Evolutionary conservation across 2,113 vertebrate genomes (phyloP), one percentile per base, ranked within the genome.

Genomic region (Centropus bengalensis): DNA sequence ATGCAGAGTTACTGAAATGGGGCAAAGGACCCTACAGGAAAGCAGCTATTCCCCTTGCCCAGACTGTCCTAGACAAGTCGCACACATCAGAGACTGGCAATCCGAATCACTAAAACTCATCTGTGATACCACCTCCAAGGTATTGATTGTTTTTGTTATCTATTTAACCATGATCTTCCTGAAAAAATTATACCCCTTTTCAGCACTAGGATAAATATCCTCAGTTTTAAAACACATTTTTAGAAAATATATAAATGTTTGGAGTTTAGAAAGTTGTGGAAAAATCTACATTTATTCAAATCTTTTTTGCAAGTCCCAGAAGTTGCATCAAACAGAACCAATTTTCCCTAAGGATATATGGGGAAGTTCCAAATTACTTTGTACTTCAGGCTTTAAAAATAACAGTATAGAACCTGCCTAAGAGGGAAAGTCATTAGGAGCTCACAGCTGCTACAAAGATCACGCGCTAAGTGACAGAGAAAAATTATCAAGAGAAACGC

Each of bases 391-490:
- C 84, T 96, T 97, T 82, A 89, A 96, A 96, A 94, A 93, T 86
- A 94, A 95, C 94, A 94, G 79, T 71, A 96, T 15, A 83, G 81
- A 83, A 90, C 74, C 83, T 89, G 94, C 89, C 94, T 96, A 96
- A 97, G 95, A 96, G 96, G 85, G 86, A 96, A 97, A 97, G 96
- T 98, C 96, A 98, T 97, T 97, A 98, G 96, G 79, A 91, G 93
- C 77, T 90, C 92, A 93, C 94, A 97, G 94, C 97, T 98, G 97
- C 91, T 96, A 59, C 95, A 96, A 66, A 93, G 96, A 98, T 78
- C 93, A 95, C 51, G 42, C 95, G 74, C 90, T 97, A 96, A 97
- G 94, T 81, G 96, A 94, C 96, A 94, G 74, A 85, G 93, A 95
- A 95, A 96, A 92, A 96, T 95, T 92, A 96, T 93, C 95, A 97